These are phyloP conservation scores for Pogonognathellus flavescens DNA, from an alignment of 1,140 invertebrate genomes.

Conservation along the genomic window DNA sequence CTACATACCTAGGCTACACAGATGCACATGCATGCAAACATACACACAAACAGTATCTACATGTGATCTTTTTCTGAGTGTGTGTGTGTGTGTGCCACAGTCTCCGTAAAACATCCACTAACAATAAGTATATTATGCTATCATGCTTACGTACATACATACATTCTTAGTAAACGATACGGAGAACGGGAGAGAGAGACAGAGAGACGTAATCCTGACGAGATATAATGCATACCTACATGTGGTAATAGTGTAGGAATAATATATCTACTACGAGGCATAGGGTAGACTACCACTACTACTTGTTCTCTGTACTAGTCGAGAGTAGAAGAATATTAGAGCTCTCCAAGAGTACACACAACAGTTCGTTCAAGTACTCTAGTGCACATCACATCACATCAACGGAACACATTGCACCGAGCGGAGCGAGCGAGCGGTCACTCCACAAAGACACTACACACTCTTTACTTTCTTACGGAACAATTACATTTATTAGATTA, in stretches of 20 bases:
- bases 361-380: conserved; percentile 48
- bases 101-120: too few relatives aligned
- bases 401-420: conserved; percentile 46
- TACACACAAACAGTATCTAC: neutral
- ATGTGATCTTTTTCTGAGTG: too few relatives aligned
- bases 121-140: too few relatives aligned
- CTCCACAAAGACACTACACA: conserved; percentile 40
- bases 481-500: conserved; percentile 49
- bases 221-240: too few relatives aligned
- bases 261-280: too few relatives aligned
- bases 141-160: too few relatives aligned
- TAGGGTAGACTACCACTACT: neutral
- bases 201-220: too few relatives aligned
- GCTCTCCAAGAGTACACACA: conserved; percentile 30
- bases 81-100: too few relatives aligned
- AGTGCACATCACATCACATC: conserved; percentile 48
- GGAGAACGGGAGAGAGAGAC: too few relatives aligned
- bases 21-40: neutral
- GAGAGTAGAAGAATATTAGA: conserved; percentile 35
- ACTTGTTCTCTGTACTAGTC: neutral
- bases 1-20: neutral
- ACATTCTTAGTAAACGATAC: too few relatives aligned
- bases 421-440: conserved; percentile 41
- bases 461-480: conserved; percentile 44
- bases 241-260: too few relatives aligned